Percentiles rank a stretch among this genome's conserved stretches.
These are phyloP conservation scores for Gymnoscelis rufifasciata DNA, from an alignment of 2,888 invertebrate genomes.

Conservation along the genomic window DNA sequence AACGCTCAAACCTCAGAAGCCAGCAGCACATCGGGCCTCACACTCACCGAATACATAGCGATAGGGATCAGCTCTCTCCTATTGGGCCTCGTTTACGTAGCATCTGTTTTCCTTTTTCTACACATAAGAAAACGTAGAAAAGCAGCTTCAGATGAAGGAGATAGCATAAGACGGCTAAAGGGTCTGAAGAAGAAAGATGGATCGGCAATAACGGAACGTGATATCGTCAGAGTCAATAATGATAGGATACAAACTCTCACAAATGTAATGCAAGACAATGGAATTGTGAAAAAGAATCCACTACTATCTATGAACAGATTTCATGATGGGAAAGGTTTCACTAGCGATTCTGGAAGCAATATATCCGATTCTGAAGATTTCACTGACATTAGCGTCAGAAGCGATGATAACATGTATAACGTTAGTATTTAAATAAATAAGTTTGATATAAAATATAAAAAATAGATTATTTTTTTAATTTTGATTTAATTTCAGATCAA, in stretches of 20 bases:
- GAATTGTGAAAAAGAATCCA: constrained; percentile 89
- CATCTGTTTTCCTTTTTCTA: constrained; percentile 89
- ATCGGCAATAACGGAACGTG: constrained; percentile 61
- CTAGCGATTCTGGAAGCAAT: constrained; percentile 79
- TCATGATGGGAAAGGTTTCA: constrained; percentile 65
- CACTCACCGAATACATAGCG: constrained; percentile 88
- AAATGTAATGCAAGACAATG: constrained; percentile 80
- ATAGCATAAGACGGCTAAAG: constrained; percentile 54
- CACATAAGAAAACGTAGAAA: constrained; percentile 84
- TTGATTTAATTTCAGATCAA: constrained; percentile 48
- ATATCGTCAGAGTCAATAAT: constrained; percentile 68
- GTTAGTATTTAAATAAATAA: constrained; percentile 46
- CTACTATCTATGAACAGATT: constrained; percentile 80
- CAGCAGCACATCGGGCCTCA: constrained; percentile 80
- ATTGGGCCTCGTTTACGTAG: constrained; percentile 92
- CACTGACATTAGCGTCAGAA: constrained; percentile 59
- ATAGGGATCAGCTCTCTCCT: constrained; percentile 90
- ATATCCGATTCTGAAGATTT: constrained; percentile 83
- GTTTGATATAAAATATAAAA: too few species aligned
- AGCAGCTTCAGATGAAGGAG: constrained; percentile 66
- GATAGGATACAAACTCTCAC: constrained; percentile 59
- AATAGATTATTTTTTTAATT: background rate
- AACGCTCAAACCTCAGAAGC: constrained; percentile 80
- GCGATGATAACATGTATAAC: constrained; percentile 55
- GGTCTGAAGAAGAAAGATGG: constrained; percentile 65